Evolutionary conservation across 1,140 invertebrate species (phyloP).

Genomic region (Dryas iulia): DNA sequence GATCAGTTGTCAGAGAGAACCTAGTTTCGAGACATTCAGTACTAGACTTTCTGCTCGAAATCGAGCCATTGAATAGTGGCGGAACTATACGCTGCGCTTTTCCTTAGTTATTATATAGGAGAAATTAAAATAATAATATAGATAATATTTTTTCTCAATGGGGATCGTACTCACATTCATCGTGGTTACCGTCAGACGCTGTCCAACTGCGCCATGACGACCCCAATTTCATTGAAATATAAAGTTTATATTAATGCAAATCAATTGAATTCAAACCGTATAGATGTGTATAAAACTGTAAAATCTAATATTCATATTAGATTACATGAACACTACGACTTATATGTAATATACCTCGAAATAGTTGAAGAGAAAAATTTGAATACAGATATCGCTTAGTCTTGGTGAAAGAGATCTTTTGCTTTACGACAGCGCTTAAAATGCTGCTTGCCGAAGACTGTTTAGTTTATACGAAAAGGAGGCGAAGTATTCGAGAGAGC

Average conservation of each 20-base stretch:
- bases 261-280: neutral
- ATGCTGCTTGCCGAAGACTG: constrained; percentile 63
- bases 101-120: too few species aligned
- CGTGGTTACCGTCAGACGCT: too few species aligned
- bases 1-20: too few species aligned
- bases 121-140: too few species aligned
- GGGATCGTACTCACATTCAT: too few species aligned
- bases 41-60: too few species aligned
- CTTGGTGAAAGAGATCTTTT: constrained; percentile 58
- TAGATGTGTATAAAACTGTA: constrained; percentile 11
- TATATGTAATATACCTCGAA: constrained; percentile 10
- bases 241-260: neutral
- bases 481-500: constrained; percentile 54
- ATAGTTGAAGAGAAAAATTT: constrained; percentile 52
- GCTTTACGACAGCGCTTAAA: constrained; percentile 70
- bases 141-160: too few species aligned
- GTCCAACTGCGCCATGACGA: too few species aligned
- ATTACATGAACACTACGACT: neutral
- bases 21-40: too few species aligned
- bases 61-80: too few species aligned
- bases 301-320: constrained; percentile 15
- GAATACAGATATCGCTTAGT: constrained; percentile 67
- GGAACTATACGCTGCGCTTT: too few species aligned
- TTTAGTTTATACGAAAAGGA: constrained; percentile 68
- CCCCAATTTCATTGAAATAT: neutral